phyloP scores from a whole-genome alignment of 1,140 invertebrate species.

The Calliopsis andreniformis region DNA sequence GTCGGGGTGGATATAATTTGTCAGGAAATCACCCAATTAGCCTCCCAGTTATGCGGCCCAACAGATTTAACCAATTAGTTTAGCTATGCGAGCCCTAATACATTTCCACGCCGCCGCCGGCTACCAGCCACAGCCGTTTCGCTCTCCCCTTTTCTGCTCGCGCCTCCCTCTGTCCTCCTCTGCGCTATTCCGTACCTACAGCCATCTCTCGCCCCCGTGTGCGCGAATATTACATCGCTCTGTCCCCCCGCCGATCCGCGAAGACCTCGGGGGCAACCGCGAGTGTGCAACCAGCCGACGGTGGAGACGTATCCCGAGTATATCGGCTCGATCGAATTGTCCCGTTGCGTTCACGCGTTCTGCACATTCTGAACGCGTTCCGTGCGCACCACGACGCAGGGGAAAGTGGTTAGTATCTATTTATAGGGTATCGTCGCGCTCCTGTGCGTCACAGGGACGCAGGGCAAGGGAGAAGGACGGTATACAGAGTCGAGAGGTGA shows the following conservation, averaged over 20 bases:
- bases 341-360: conserved; percentile 41
- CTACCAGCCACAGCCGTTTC: conserved; percentile 58
- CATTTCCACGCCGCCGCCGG: conserved; percentile 75
- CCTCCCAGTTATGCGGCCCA: conserved; percentile 81
- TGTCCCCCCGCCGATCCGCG: neutral
- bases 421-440: conserved; percentile 58
- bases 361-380: conserved; percentile 42
- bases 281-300: conserved; percentile 1
- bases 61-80: conserved; percentile 83
- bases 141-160: conserved; percentile 13
- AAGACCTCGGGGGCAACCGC: neutral
- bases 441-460: conserved; percentile 8
- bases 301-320: neutral
- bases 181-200: conserved; percentile 3
- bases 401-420: conserved; percentile 58
- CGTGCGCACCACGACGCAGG: conserved; percentile 21
- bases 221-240: neutral
- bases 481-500: conserved; percentile 73
- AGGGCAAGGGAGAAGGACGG: conserved; percentile 10
- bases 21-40: conserved; percentile 83
- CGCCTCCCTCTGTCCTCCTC: conserved; percentile 1
- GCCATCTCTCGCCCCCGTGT: neutral
- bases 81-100: conserved; percentile 81
- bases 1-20: conserved; percentile 81
- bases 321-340: conserved; percentile 30